A percentile compares a stretch with the other conserved stretches of the same genome.
phyloP scores from a whole-genome alignment of 2,113 vertebrate genomes.

The Bucco capensis region DNA sequence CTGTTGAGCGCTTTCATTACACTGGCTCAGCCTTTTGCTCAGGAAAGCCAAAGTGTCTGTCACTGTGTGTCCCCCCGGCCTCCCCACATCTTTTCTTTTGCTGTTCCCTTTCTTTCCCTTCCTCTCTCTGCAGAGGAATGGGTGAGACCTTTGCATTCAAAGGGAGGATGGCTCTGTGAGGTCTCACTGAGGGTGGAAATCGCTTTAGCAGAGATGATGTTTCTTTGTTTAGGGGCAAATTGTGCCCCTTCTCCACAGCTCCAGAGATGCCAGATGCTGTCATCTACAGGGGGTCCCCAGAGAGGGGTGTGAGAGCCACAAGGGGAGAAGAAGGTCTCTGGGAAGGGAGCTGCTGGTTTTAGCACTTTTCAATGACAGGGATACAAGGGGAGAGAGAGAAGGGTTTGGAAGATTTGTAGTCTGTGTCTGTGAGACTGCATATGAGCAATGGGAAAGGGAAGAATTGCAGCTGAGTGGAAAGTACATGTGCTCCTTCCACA shows the following conservation, averaged over 20 bases:
- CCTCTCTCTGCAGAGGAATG: constrained; percentile 53
- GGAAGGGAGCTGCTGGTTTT: not conserved
- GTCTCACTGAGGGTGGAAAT: constrained; percentile 63
- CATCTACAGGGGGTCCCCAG: constrained; percentile 22
- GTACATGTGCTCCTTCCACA: not conserved
- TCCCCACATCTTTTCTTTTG: constrained; percentile 43
- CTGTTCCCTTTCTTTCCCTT: constrained; percentile 49
- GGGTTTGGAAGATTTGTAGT: not conserved
- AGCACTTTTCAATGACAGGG: not conserved
- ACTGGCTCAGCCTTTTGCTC: constrained; percentile 51
- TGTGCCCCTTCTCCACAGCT: not conserved
- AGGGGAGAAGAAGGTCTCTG: not conserved
- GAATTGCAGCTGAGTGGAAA: not conserved
- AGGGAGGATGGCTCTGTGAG: constrained; percentile 67
- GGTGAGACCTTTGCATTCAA: constrained; percentile 69
- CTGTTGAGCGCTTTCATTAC: constrained; percentile 58
- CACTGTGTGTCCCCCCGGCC: not conserved
- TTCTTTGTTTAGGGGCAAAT: constrained; percentile 66
- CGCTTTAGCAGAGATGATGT: constrained; percentile 62
- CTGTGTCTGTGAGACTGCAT: not conserved
- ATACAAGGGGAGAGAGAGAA: not conserved
- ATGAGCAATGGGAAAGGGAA: not conserved
- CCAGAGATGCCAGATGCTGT: constrained; percentile 52
- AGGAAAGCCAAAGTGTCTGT: constrained; percentile 63
- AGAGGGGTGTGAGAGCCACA: not conserved